Percentiles rank a stretch among this genome's conserved stretches.
Evolutionary conservation across 2,797 vertebrate species (phyloP).

Genomic region (Pseudocheirus occidentalis): DNA sequence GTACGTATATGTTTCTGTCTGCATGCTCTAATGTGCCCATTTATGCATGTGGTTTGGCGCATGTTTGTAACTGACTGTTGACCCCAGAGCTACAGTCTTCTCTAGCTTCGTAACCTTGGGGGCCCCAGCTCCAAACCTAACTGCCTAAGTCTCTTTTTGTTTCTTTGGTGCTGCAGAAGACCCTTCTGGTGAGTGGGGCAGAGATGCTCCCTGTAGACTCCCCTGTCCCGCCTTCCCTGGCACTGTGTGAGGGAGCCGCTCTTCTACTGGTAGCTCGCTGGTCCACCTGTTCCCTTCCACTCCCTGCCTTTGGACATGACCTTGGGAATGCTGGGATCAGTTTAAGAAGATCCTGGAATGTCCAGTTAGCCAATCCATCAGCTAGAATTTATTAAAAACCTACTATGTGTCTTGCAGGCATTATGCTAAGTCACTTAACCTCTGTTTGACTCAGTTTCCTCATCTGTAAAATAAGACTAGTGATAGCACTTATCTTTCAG

Average conservation of each 20-base stretch:
- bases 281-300: neutral
- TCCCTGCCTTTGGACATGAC: neutral
- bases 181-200: slow-evolving; percentile 79
- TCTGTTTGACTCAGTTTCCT: neutral
- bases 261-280: neutral
- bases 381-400: neutral
- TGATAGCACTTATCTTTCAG: neutral
- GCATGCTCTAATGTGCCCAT: neutral
- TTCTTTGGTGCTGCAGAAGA: slow-evolving; percentile 80
- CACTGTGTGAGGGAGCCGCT: neutral
- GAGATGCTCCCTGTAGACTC: neutral
- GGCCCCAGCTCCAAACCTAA: slow-evolving; percentile 21
- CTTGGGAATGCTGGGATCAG: neutral
- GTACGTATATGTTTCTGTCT: neutral
- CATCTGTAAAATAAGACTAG: neutral
- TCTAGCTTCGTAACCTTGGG: neutral
- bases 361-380: neutral
- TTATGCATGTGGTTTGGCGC: neutral
- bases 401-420: neutral
- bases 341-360: neutral
- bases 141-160: slow-evolving; percentile 51
- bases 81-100: neutral
- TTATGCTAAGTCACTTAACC: neutral
- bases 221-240: accelerated
- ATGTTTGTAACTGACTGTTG: neutral